A percentile compares a stretch with the other conserved stretches of the same genome.
These are phyloP conservation scores for Cydia amplana DNA, from an alignment of 1,140 invertebrate genomes.

Conservation along the genomic window DNA sequence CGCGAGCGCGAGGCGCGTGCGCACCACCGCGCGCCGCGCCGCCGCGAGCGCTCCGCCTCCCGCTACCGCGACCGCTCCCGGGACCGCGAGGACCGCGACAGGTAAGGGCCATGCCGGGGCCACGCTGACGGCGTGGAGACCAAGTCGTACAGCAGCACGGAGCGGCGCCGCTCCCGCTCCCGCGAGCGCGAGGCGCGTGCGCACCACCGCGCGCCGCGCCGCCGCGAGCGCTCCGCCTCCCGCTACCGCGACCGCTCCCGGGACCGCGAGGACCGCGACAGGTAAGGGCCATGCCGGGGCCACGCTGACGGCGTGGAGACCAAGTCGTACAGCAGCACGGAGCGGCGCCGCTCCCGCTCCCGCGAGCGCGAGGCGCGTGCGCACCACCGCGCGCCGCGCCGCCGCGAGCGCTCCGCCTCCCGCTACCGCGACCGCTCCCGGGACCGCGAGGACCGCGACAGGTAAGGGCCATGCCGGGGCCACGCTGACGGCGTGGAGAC, in stretches of 20 bases:
- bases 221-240: conserved; percentile 89
- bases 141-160: conserved; percentile 92
- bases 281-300: too few relatives aligned
- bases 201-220: conserved; percentile 83
- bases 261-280: conserved; percentile 82
- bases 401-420: conserved; percentile 89
- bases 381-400: conserved; percentile 83
- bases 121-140: too few relatives aligned
- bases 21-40: conserved; percentile 83
- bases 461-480: too few relatives aligned
- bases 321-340: conserved; percentile 91
- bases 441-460: conserved; percentile 82
- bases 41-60: conserved; percentile 89
- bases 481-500: conserved; percentile 97
- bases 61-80: conserved; percentile 89
- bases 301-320: conserved; percentile 97
- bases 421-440: conserved; percentile 89
- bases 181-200: conserved; percentile 88
- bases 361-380: conserved; percentile 88
- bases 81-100: conserved; percentile 82
- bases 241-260: conserved; percentile 89
- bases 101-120: too few relatives aligned
- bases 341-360: conserved; percentile 87
- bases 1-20: conserved; percentile 88
- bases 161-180: conserved; percentile 87